These are phyloP conservation scores for Drosophila watanabei DNA, from an alignment of 1,140 invertebrate genomes.

Conservation along the genomic window DNA sequence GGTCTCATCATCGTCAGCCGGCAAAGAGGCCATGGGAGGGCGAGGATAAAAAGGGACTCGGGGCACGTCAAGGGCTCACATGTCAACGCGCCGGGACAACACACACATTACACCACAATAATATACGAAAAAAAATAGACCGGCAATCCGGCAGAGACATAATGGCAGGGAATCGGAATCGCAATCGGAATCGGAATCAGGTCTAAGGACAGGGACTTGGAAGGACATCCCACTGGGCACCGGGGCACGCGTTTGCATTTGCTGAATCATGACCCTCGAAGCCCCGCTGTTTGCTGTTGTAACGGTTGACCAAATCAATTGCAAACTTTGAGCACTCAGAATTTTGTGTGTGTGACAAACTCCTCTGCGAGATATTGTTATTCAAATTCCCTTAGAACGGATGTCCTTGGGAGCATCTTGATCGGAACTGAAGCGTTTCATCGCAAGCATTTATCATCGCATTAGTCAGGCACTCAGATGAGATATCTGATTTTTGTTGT, in stretches of 20 bases:
- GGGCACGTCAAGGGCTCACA: constrained; percentile 55
- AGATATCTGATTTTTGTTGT: constrained; percentile 3
- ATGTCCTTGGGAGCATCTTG: constrained; percentile 49
- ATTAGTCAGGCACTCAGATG: constrained; percentile 69
- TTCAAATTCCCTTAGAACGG: constrained; percentile 66
- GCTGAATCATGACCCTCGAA: constrained; percentile 58
- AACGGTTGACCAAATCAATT: constrained; percentile 82
- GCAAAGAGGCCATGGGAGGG: constrained; percentile 70
- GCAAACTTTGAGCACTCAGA: constrained; percentile 45
- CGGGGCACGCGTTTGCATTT: constrained; percentile 31
- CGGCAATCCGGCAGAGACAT: constrained; percentile 51
- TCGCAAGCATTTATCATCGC: constrained; percentile 78
- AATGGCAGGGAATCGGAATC: constrained; percentile 49
- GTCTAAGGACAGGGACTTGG: constrained; percentile 15
- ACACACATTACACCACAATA: constrained; percentile 76
- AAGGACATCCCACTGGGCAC: constrained; percentile 63
- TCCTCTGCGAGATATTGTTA: constrained; percentile 63
- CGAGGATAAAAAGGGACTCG: constrained; percentile 29
- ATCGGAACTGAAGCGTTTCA: constrained; percentile 70
- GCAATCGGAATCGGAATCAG: constrained; percentile 21
- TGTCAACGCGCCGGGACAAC: constrained; percentile 76
- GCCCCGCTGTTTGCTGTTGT: constrained; percentile 54
- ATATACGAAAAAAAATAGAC: constrained; percentile 36
- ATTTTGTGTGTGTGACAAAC: constrained; percentile 18
- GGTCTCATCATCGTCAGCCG: constrained; percentile 79